Percentiles rank a stretch among this genome's conserved stretches.
Conservation (phyloP, 2,797 vertebrate genomes). For the Xiphophorus birchmanni region DNA sequence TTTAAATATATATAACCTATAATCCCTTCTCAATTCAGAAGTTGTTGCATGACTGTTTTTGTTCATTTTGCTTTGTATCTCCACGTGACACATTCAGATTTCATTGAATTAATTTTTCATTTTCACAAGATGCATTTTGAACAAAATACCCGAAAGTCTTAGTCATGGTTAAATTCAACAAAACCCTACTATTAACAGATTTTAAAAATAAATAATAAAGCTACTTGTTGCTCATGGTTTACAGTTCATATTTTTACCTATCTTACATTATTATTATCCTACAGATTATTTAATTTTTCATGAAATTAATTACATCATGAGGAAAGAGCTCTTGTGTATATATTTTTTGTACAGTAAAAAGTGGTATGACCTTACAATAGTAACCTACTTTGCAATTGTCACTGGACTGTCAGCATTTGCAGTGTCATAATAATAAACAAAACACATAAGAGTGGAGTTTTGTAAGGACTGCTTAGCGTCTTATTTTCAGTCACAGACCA, state of each 20-base stretch:
- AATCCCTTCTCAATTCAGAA: slow-evolving; percentile 21
- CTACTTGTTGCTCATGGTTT: not conserved
- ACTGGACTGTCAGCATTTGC: not conserved
- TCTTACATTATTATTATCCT: not conserved
- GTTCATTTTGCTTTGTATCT: not conserved
- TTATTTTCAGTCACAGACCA: not conserved
- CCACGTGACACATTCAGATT: slow-evolving; percentile 10
- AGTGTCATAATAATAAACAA: not conserved
- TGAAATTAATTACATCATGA: not conserved
- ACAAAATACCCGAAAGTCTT: slow-evolving; percentile 17
- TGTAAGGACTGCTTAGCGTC: not conserved
- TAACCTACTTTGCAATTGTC: not conserved
- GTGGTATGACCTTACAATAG: not conserved
- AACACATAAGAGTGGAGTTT: not conserved
- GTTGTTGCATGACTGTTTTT: slow-evolving; percentile 18
- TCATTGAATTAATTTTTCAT: slow-evolving; percentile 7
- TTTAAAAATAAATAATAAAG: not conserved
- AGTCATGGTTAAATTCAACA: slow-evolving; percentile 12
- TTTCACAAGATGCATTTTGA: slow-evolving; percentile 13
- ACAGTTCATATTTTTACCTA: too few species aligned
- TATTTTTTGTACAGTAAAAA: not conserved
- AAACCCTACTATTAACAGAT: not conserved
- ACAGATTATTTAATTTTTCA: not conserved
- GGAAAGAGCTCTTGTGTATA: not conserved
- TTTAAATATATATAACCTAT: slow-evolving; percentile 20